phyloP scores from a whole-genome alignment of 2,113 vertebrate genomes.

The Nasalis larvatus region DNA sequence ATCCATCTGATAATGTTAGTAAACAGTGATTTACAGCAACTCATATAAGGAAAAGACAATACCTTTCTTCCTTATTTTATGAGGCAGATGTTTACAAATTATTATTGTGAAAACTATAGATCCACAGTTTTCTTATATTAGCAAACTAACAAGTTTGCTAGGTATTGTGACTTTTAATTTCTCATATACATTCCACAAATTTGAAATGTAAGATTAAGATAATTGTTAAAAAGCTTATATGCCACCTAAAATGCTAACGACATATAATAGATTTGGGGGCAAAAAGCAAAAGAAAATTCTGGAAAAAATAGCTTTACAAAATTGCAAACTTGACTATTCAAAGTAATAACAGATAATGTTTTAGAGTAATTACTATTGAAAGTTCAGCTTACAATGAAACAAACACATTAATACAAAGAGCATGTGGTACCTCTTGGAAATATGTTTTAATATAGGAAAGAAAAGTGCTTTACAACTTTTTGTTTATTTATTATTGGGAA shows the following conservation, averaged over 20 bases:
- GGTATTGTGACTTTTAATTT: background rate
- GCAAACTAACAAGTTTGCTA: background rate
- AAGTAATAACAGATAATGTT: background rate
- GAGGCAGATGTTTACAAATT: background rate
- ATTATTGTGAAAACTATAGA: background rate
- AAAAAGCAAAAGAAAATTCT: background rate
- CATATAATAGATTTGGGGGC: background rate
- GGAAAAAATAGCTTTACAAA: background rate
- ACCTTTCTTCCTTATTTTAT: background rate
- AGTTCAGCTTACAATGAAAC: background rate
- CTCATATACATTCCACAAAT: background rate
- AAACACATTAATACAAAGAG: background rate
- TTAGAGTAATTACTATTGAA: background rate
- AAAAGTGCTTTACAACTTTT: background rate
- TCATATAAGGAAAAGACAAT: background rate
- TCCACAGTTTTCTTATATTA: background rate
- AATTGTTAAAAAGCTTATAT: background rate
- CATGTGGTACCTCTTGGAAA: background rate
- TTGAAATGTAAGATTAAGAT: background rate
- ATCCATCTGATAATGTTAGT: background rate
- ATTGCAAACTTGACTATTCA: background rate
- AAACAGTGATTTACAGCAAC: background rate
- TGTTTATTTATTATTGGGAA: background rate
- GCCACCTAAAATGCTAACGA: background rate
- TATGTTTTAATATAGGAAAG: background rate